Evolutionary conservation across 2,797 vertebrate species (phyloP), one percentile per base, ranked within the genome.

Genomic region (Cephalopachus bancanus): DNA sequence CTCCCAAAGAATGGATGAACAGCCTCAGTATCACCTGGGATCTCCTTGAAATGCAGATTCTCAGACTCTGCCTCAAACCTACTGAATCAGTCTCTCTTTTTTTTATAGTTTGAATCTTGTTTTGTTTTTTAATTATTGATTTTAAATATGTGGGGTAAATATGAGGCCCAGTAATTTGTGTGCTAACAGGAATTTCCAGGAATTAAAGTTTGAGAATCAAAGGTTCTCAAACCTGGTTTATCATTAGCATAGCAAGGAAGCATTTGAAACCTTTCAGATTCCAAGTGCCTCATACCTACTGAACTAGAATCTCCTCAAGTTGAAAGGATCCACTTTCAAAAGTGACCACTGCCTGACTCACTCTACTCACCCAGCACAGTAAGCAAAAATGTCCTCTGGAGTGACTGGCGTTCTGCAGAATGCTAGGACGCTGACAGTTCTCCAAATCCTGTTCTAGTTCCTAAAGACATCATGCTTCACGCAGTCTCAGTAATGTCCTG

Each of bases 181-280:
- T 37, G 94, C 80, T 33, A 76, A 60, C 11, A 91, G 93, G 74
- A 53, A 72, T 75, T 64, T 94, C n/a, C n/a, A 11, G 10, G 7
- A n/a, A 64, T 44, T 94, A 14, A 65, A 49, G 24, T 64, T 26
- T 49, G 76, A 90, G 44, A 80, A 49, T 59, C 55, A 49, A 1
- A 12, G 19, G 55, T 26, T 53, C 57, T 65, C 76, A 59, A 96
- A 44, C 11, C 53, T 67, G 19, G 16, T 37, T 75, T 33, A 62
- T 33, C 65, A 22, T 55, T 49, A 74, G 30, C 67, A 93, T 33
- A 49, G 10, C 17, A 55, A 65, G 67, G 64, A 44, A 86, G n/a
- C 37, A 28, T 5, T 76, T 24, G 20, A 49, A 84, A 55, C 33
- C 19, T 15, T 57, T 78, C 5, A 55, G 5, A 72, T 26, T 16